These are phyloP conservation scores for Hypsopygia costalis DNA, from an alignment of 2,888 invertebrate genomes.

Conservation along the genomic window DNA sequence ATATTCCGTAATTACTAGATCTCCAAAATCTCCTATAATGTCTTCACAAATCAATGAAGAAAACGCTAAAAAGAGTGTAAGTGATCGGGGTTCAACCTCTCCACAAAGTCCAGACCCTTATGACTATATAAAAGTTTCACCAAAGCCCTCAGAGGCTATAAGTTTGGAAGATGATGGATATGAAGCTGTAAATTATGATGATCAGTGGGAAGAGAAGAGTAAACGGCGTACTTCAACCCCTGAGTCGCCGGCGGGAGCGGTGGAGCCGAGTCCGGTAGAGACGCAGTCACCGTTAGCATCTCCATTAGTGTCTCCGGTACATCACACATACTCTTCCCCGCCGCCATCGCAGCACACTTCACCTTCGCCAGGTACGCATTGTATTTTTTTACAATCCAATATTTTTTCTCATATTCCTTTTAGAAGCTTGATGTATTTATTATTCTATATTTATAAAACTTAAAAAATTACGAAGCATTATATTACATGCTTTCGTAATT, in stretches of 20 bases:
- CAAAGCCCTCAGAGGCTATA: constrained; percentile 28
- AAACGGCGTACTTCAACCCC: constrained; percentile 67
- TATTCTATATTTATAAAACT: too few species aligned
- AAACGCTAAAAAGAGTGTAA: constrained; percentile 29
- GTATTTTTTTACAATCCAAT: too few species aligned
- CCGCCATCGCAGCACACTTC: constrained; percentile 45
- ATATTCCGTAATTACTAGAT: constrained; percentile 26
- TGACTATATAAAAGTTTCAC: constrained; percentile 42
- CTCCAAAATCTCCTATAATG: constrained; percentile 37
- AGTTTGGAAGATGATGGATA: constrained; percentile 50
- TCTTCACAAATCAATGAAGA: constrained; percentile 36
- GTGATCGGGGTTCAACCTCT: constrained; percentile 31
- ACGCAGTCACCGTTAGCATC: constrained; percentile 55
- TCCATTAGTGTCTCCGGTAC: constrained; percentile 62
- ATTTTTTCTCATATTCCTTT: too few species aligned
- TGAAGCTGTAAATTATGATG: constrained; percentile 53
- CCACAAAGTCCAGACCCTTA: constrained; percentile 40
- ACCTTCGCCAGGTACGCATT: constrained; percentile 57
- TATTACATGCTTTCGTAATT: too few species aligned
- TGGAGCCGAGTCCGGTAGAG: constrained; percentile 38
- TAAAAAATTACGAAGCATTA: too few species aligned
- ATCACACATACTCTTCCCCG: constrained; percentile 45
- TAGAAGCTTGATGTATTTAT: too few species aligned
- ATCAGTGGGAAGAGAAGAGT: constrained; percentile 58
- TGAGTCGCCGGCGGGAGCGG: constrained; percentile 47